Percentiles rank a stretch among this genome's conserved stretches.
Conservation (phyloP, 2,113 vertebrate genomes). For the Upupa epops region DNA sequence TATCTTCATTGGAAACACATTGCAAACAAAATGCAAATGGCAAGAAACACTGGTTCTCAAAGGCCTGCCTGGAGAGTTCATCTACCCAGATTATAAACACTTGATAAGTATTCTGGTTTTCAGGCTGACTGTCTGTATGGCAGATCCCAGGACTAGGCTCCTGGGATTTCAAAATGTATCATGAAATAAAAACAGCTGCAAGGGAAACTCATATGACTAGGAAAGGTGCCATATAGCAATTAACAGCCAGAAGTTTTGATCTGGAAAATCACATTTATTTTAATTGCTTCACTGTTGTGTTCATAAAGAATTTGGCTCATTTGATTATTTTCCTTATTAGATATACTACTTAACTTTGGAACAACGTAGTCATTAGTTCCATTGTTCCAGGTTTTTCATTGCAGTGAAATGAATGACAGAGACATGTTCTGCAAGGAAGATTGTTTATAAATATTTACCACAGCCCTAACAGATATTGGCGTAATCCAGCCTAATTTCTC, state of each 20-base stretch:
- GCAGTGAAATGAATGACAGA: slow-evolving; percentile 41
- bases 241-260: slow-evolving; percentile 66
- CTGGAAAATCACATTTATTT: slow-evolving; percentile 81
- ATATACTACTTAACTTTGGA: slow-evolving; percentile 68
- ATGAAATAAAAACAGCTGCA: slow-evolving; percentile 81
- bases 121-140: slow-evolving; percentile 43
- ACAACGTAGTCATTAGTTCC: slow-evolving; percentile 61
- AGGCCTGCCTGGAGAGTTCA: slow-evolving; percentile 31
- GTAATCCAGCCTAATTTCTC: slow-evolving; percentile 62
- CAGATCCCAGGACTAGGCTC: slow-evolving; percentile 64
- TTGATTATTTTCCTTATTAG: slow-evolving; percentile 59
- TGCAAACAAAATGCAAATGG: slow-evolving; percentile 34
- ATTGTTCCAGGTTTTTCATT: slow-evolving; percentile 60
- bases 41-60: slow-evolving; percentile 36
- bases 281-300: slow-evolving; percentile 67
- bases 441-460: slow-evolving; percentile 64
- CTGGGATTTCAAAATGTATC: slow-evolving; percentile 54
- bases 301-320: slow-evolving; percentile 58
- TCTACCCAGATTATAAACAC: slow-evolving; percentile 49
- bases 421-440: slow-evolving; percentile 36
- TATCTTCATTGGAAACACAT: slow-evolving; percentile 60
- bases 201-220: slow-evolving; percentile 65
- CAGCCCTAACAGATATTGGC: slow-evolving; percentile 64
- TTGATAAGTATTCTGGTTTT: slow-evolving; percentile 42
- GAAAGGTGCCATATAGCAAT: slow-evolving; percentile 71